Percentiles rank a stretch among this genome's conserved stretches.
These are phyloP conservation scores for Dolichotis patagonum DNA, from an alignment of 2,113 vertebrate genomes.

Conservation along the genomic window DNA sequence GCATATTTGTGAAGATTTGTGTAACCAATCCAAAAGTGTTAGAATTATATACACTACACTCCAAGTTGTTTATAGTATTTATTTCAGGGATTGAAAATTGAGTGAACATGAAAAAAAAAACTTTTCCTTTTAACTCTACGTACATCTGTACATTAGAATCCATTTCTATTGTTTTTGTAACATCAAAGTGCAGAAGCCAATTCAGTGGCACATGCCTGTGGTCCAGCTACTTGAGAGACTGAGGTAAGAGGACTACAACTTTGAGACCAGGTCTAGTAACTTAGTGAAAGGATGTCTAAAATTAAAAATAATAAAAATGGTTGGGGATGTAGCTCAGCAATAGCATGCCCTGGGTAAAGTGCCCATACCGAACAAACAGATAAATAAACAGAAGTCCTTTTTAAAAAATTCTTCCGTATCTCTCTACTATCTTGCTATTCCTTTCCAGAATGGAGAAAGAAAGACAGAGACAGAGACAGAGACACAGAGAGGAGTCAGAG, in stretches of 20 bases:
- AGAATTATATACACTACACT: neutral
- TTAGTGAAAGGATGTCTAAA: neutral
- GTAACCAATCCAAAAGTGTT: neutral
- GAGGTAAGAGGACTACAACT: neutral
- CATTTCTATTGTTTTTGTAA: slow-evolving; percentile 1
- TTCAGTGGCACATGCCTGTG: neutral
- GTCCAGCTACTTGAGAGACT: neutral
- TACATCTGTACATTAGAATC: neutral
- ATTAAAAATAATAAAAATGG: neutral
- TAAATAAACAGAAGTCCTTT: neutral
- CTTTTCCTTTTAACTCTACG: neutral
- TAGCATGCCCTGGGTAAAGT: neutral
- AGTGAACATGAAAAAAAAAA: neutral
- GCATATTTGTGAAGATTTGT: neutral
- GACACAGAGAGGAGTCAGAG: neutral
- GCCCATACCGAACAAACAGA: neutral
- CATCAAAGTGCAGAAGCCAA: neutral
- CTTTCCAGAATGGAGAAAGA: neutral
- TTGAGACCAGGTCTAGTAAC: neutral
- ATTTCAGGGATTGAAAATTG: neutral
- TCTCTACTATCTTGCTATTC: neutral
- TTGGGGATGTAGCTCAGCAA: neutral
- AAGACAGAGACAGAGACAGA: neutral
- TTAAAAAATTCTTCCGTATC: neutral
- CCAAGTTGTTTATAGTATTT: neutral